Percentiles rank a stretch among this genome's conserved stretches.
Evolutionary conservation across 1,140 invertebrate genomes (phyloP).

Genomic region (Cydia strobilella): DNA sequence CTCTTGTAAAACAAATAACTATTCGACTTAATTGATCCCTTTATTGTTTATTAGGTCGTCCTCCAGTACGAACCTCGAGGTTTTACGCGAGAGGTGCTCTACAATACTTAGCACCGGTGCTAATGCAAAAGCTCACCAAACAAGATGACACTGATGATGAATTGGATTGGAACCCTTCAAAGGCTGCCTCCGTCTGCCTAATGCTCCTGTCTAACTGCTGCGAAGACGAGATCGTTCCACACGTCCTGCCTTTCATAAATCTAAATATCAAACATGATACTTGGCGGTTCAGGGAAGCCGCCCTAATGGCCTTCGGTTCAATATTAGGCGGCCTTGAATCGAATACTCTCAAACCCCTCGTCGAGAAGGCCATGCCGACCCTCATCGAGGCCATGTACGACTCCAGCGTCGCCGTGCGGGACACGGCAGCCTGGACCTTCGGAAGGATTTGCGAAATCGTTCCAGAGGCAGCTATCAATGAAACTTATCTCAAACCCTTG

Average conservation of each 20-base stretch:
- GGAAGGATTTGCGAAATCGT: conserved; percentile 98
- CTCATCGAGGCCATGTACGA: conserved; percentile 97
- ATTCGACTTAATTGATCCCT: conserved; percentile 33
- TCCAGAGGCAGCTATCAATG: conserved; percentile 97
- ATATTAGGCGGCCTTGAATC: conserved; percentile 97
- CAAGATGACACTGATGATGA: conserved; percentile 97
- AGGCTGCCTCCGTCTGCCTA: conserved; percentile 99
- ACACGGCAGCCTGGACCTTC: conserved; percentile 99
- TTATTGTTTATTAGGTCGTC: conserved; percentile 82
- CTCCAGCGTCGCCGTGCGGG: conserved; percentile 94
- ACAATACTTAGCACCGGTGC: conserved; percentile 96
- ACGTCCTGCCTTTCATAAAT: conserved; percentile 98
- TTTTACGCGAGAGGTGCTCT: conserved; percentile 98
- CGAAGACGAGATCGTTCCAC: conserved; percentile 97
- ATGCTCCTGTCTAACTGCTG: conserved; percentile 98
- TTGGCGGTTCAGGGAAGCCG: conserved; percentile 98
- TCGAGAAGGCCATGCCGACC: conserved; percentile 97
- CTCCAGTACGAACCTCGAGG: conserved; percentile 93
- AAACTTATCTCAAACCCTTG: conserved; percentile 90
- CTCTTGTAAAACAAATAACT: too few species aligned
- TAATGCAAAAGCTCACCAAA: conserved; percentile 97
- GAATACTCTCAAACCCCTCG: conserved; percentile 92
- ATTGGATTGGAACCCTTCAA: conserved; percentile 99
- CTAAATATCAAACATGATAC: conserved; percentile 96
- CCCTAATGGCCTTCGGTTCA: conserved; percentile 99